A percentile compares a stretch with the other conserved stretches of the same genome.
These are phyloP conservation scores for Clarias magur DNA, from an alignment of 2,113 vertebrate species.

Conservation along the genomic window DNA sequence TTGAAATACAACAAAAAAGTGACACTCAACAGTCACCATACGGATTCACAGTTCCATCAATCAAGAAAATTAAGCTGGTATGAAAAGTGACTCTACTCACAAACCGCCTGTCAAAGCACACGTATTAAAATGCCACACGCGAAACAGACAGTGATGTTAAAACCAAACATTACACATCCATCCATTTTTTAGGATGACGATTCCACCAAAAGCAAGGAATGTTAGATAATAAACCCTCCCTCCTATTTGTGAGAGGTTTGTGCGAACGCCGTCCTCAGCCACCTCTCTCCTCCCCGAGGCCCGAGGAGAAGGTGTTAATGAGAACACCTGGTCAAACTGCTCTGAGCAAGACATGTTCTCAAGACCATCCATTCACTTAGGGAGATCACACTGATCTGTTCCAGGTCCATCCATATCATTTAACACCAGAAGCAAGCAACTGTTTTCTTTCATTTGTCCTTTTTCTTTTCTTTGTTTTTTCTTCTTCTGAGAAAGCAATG, in stretches of 20 bases:
- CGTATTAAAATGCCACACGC: slow-evolving; percentile 3
- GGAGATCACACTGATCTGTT: slow-evolving; percentile 28
- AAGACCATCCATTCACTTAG: not conserved
- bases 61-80: slow-evolving; percentile 38
- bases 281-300: slow-evolving; percentile 29
- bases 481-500: not conserved
- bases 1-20: slow-evolving; percentile 38
- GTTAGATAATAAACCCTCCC: not conserved
- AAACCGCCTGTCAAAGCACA: slow-evolving; percentile 1
- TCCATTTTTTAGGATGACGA: slow-evolving; percentile 4
- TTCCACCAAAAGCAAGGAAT: not conserved
- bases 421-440: not conserved
- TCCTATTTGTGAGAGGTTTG: slow-evolving; percentile 12
- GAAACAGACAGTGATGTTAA: not conserved
- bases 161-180: not conserved
- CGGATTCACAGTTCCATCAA: slow-evolving; percentile 26
- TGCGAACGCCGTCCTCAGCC: slow-evolving; percentile 19
- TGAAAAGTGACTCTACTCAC: not conserved
- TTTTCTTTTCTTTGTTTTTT: not conserved
- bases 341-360: slow-evolving; percentile 53
- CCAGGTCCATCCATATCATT: not conserved
- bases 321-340: slow-evolving; percentile 53
- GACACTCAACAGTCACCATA: slow-evolving; percentile 5
- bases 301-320: slow-evolving; percentile 46
- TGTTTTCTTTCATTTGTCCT: not conserved